Conservation (phyloP, 2,113 vertebrate genomes). For the Xenus cinereus region DNA sequence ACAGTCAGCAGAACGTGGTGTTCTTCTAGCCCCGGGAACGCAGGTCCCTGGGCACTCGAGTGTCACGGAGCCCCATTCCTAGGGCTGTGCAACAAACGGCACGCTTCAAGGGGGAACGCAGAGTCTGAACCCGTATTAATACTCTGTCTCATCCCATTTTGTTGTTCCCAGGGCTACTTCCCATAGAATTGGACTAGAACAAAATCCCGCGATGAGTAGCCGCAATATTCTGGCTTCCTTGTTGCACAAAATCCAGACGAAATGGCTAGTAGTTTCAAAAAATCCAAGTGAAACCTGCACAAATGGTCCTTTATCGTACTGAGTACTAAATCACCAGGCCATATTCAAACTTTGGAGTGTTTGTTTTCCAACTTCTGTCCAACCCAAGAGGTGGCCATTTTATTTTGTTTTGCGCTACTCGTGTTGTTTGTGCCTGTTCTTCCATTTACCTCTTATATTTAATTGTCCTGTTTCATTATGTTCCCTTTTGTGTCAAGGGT, state of each 20-base stretch:
- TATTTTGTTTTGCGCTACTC: background rate
- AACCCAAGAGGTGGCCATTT: background rate
- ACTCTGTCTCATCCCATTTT: background rate
- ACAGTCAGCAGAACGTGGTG: background rate
- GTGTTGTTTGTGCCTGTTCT: background rate
- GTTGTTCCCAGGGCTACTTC: background rate
- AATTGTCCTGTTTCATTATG: background rate
- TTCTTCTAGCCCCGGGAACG: background rate
- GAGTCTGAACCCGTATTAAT: background rate
- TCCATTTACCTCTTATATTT: background rate
- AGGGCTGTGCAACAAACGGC: background rate
- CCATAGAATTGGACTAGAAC: background rate
- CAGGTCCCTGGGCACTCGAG: background rate
- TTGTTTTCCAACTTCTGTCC: background rate
- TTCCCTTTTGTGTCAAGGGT: background rate
- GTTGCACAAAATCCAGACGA: background rate
- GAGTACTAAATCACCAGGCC: background rate
- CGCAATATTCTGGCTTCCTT: background rate
- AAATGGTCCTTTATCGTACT: background rate
- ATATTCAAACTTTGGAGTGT: background rate
- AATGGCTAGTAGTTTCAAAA: background rate
- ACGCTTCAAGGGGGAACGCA: background rate
- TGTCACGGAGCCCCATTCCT: rapidly evolving
- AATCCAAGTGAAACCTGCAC: background rate
- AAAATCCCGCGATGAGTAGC: background rate